phyloP scores from a whole-genome alignment of 2,113 vertebrate species.

The Leuciscus idus region DNA sequence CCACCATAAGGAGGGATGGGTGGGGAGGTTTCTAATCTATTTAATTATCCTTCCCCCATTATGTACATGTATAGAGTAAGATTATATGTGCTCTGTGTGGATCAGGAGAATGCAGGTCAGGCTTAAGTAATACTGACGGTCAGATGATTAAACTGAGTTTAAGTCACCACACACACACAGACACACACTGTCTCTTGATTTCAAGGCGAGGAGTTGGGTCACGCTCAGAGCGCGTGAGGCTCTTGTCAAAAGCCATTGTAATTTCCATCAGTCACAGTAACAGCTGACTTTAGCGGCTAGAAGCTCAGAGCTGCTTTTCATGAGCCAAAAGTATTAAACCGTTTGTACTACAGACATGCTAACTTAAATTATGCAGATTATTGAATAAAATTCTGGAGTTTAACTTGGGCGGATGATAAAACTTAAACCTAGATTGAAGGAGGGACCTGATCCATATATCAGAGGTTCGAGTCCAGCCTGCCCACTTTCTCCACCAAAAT shows the following conservation, averaged over 20 bases:
- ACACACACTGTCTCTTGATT: neutral
- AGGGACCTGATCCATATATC: no score
- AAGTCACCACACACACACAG: neutral
- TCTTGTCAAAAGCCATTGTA: conserved; percentile 10
- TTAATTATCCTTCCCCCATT: neutral
- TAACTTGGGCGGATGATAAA: neutral
- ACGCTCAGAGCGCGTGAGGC: neutral
- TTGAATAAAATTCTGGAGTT: no score
- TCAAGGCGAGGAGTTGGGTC: neutral
- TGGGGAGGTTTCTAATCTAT: neutral
- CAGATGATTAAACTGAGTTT: neutral
- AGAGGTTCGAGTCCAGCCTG: no score
- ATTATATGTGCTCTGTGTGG: neutral
- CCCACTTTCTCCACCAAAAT: neutral
- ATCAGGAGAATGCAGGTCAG: conserved; percentile 56
- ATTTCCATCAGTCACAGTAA: conserved; percentile 19
- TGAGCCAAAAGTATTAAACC: neutral
- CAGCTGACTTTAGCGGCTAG: neutral
- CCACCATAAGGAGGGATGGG: neutral
- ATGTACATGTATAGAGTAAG: neutral
- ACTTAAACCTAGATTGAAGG: neutral
- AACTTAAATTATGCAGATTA: no score
- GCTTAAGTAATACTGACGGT: conserved; percentile 50
- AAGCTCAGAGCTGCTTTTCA: neutral
- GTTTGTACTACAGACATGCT: neutral